Base-by-base conservation (phyloP, 2,797 vertebrate genomes). In the Oreonectes daqikongensis region DNA sequence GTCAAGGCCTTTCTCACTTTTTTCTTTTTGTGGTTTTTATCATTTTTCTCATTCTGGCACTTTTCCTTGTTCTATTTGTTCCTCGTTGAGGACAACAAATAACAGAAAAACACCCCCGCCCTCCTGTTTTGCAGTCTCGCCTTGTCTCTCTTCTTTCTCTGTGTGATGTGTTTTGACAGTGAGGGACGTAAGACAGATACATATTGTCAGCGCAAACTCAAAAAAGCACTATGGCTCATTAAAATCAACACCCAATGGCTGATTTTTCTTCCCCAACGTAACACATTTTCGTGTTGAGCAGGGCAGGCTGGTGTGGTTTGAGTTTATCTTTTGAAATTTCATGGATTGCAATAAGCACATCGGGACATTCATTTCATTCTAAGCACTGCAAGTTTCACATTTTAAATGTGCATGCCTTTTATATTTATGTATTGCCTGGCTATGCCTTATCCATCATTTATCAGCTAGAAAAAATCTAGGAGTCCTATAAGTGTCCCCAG, bases 61-160 rank as follows among this genome's bases (percentile, higher is more conserved):
- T 75, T 68, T 72, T 61, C 40, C 55, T 63, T 73, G 64, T 55
- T 64, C 57, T 46, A 35, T 78, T 67, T 74, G 64, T 69, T 73
- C 70, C 38, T 50, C 28, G 12, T 5, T 67, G 64, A 73, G 71
- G 35, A 81, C 46, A 64, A 72, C 75, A 81, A 77, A 81, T 69
- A 68, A 77, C 48, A 78, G 75, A 78, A 70, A 81, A 52, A 20
- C 74, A 59, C 55, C 30, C 59, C 30, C 30, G 71, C 32, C 77
- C 79, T 89, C 83, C 88, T 85, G 85, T 87, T 87, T 86, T 60
- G 24, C n/a, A 57, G 48, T 60, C 50, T 57, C 6, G 52, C 44
- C 50, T 73, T 67, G 63, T 60, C 63, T 79, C 28, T 66, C 60
- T 68, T 72, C 77, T 71, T 66, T 72, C 22, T 64, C 57, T 60